Evolutionary conservation across 2,113 vertebrate species (phyloP).

Genomic region (Merops nubicus): DNA sequence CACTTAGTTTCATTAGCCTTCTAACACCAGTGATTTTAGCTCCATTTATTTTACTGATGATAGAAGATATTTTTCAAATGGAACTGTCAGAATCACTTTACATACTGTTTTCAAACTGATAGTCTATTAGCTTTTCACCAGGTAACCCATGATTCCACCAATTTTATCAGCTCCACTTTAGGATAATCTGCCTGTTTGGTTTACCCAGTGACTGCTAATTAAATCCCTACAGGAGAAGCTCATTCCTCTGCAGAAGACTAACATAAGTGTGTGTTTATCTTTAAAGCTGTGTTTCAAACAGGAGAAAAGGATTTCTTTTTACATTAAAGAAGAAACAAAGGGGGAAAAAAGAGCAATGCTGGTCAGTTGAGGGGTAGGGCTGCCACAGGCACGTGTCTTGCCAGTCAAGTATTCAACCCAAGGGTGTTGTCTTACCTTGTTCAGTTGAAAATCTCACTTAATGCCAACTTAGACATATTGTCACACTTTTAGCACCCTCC

Average conservation of each 20-base stretch:
- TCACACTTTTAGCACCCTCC: background rate
- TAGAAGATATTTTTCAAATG: conserved; percentile 47
- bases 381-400: accelerated
- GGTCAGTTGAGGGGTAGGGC: background rate
- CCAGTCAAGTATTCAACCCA: background rate
- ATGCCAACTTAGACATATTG: background rate
- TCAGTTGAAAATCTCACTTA: background rate
- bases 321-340: background rate
- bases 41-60: conserved; percentile 51
- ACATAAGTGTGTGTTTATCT: background rate
- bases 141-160: background rate
- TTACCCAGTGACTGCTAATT: conserved; percentile 28
- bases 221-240: conserved; percentile 12
- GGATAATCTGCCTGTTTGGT: background rate
- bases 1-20: conserved; percentile 9
- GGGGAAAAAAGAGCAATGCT: accelerated
- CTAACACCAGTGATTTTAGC: conserved; percentile 30
- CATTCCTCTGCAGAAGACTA: background rate
- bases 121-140: conserved; percentile 49
- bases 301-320: background rate
- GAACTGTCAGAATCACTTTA: conserved; percentile 49
- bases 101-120: conserved; percentile 34
- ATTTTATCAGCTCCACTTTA: conserved; percentile 12
- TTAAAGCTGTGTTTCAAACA: background rate
- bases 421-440: background rate